A percentile compares a stretch with the other conserved stretches of the same genome.
Evolutionary conservation across 2,797 vertebrate species (phyloP).

Genomic region (Ptychobarbus kaznakovi): DNA sequence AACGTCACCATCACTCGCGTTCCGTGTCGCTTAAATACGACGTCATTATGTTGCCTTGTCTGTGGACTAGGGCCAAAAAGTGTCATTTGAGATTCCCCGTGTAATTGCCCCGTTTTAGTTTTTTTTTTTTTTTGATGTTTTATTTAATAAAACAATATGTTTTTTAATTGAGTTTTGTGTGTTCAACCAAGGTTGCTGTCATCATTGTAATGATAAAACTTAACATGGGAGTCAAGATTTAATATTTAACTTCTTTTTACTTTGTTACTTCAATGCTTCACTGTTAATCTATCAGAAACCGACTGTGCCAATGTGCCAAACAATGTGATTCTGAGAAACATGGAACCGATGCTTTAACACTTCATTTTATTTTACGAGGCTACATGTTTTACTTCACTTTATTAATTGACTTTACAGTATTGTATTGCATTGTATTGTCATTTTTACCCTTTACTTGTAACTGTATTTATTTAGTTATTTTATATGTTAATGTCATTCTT

Average conservation of each 20-base stretch:
- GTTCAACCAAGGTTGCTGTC: neutral
- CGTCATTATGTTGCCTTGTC: neutral
- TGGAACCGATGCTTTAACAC: conserved; percentile 49
- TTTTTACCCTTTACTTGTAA: neutral
- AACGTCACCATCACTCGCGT: conserved; percentile 39
- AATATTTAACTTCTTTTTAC: conserved; percentile 65
- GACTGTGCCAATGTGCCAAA: conserved; percentile 59
- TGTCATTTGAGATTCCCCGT: neutral
- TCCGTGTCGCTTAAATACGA: conserved; percentile 26
- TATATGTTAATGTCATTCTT: neutral
- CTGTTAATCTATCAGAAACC: conserved; percentile 72
- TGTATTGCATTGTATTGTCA: neutral
- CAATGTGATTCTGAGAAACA: conserved; percentile 67
- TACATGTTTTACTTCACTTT: neutral
- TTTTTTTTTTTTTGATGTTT: neutral
- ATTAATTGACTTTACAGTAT: neutral
- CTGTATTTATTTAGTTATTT: neutral
- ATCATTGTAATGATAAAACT: neutral
- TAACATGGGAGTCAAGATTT: neutral
- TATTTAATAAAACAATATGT: neutral
- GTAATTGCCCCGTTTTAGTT: neutral
- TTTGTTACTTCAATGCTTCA: conserved; percentile 64
- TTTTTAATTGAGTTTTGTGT: neutral
- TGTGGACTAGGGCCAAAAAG: neutral
- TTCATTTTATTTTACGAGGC: conserved; percentile 7